Percentiles rank a stretch among this genome's conserved stretches.
phyloP scores from a whole-genome alignment of 30 jellyfish, hydroid and myxozoan genomes.

The Phacellophora camtschatica region DNA sequence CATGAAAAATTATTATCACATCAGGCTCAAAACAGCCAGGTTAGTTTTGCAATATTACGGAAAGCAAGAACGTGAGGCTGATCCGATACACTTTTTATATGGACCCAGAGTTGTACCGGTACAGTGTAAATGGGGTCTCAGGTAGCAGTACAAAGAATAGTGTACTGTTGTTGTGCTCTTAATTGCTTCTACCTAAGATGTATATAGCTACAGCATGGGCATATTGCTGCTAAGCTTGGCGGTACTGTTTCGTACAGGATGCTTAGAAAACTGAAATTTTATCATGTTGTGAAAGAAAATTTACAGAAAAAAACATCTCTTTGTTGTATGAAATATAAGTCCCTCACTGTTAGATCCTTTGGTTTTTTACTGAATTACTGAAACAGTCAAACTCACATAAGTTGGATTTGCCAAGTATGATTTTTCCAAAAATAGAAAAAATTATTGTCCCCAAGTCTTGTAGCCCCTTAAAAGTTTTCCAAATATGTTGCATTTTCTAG shows the following conservation, averaged over 20 bases:
- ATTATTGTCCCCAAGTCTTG: not conserved
- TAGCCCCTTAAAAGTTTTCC: not conserved
- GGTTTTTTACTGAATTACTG: not conserved
- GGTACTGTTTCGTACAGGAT: not conserved
- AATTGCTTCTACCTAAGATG: not conserved
- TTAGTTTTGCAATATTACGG: no score
- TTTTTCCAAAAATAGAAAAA: conserved; percentile 3
- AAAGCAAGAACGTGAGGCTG: no score
- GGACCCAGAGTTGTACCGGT: no score
- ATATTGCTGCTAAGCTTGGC: not conserved
- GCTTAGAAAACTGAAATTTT: not conserved
- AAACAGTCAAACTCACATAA: conserved; percentile 1
- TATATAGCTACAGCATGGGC: not conserved
- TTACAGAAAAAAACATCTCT: not conserved
- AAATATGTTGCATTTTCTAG: not conserved
- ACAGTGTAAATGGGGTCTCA: no score
- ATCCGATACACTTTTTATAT: no score
- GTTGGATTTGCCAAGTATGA: not conserved
- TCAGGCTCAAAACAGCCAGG: no score
- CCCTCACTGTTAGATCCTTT: no score
- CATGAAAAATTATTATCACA: no score
- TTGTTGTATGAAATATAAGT: conserved; percentile 1
- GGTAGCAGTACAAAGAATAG: no score
- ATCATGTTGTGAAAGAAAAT: not conserved
- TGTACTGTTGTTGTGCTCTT: not conserved